A percentile compares a stretch with the other conserved stretches of the same genome.
Evolutionary conservation across 2,888 invertebrate genomes (phyloP).

Genomic region (Ophion costatus): DNA sequence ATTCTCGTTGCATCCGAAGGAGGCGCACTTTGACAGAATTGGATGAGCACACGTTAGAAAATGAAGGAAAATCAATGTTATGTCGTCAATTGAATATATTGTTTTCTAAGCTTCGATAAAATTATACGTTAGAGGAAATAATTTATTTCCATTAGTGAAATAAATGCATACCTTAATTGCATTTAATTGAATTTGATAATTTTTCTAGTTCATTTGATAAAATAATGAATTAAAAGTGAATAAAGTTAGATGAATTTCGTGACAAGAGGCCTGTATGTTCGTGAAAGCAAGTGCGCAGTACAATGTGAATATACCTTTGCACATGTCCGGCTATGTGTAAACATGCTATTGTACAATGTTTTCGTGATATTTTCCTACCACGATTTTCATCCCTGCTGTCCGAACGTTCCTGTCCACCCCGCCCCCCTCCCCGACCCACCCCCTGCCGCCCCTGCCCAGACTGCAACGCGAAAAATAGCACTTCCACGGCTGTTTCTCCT

Average conservation of each 20-base stretch:
- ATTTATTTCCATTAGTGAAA: too few species aligned
- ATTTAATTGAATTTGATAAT: too few species aligned
- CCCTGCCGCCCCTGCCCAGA: neutral
- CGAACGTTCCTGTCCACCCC: conserved; percentile 4
- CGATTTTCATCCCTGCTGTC: conserved; percentile 18
- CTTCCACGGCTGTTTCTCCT: conserved; percentile 1
- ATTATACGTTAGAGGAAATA: too few species aligned
- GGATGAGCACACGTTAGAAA: too few species aligned
- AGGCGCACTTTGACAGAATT: too few species aligned
- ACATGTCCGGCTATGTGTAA: conserved; percentile 15
- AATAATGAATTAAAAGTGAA: neutral
- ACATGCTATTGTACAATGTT: conserved; percentile 8
- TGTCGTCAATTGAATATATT: too few species aligned
- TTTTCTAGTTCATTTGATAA: too few species aligned
- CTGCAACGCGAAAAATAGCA: neutral
- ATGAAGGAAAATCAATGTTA: too few species aligned
- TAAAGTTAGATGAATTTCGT: neutral
- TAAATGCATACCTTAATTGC: too few species aligned
- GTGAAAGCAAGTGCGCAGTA: conserved; percentile 1
- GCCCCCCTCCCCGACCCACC: neutral
- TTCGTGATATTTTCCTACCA: conserved; percentile 34
- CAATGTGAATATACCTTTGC: neutral
- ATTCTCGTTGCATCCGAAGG: too few species aligned
- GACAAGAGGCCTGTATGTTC: conserved; percentile 3
- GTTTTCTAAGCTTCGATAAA: too few species aligned